phyloP scores from a whole-genome alignment of 1,140 invertebrate species.

The Lordiphosa stackelbergi region DNA sequence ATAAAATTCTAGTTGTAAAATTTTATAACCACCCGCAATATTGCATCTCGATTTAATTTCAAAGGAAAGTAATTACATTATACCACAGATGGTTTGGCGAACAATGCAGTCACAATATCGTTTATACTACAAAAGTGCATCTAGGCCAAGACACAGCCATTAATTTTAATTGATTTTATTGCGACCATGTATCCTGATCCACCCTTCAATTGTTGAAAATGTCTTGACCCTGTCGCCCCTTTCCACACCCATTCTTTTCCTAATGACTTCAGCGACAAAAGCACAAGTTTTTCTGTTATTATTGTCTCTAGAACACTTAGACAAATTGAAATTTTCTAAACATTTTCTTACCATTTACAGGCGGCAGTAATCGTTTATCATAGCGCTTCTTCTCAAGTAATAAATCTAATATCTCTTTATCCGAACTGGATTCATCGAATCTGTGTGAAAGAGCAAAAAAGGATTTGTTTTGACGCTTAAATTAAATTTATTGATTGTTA shows the following conservation, averaged over 20 bases:
- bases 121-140: conserved; percentile 15
- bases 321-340: conserved; percentile 51
- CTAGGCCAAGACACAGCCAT: conserved; percentile 32
- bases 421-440: conserved; percentile 91
- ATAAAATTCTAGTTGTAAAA: conserved; percentile 6
- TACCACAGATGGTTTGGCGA: conserved; percentile 9
- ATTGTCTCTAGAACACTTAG: conserved; percentile 42
- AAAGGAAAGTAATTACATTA: conserved; percentile 38
- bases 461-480: conserved; percentile 1
- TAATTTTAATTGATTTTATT: conserved; percentile 64
- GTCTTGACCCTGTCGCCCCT: conserved; percentile 6
- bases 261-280: conserved; percentile 26
- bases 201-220: conserved; percentile 14
- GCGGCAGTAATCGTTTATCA: conserved; percentile 90
- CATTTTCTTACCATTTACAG: conserved; percentile 86
- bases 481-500: conserved; percentile 24
- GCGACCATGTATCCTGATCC: conserved; percentile 34
- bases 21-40: not conserved
- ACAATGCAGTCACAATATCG: not conserved
- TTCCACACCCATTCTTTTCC: not conserved
- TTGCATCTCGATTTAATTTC: conserved; percentile 5
- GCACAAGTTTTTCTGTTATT: conserved; percentile 21
- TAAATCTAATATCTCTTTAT: conserved; percentile 92
- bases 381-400: conserved; percentile 87
- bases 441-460: conserved; percentile 78